These are phyloP conservation scores for Anthoscopus minutus DNA, from an alignment of 2,113 vertebrate species.

Conservation along the genomic window DNA sequence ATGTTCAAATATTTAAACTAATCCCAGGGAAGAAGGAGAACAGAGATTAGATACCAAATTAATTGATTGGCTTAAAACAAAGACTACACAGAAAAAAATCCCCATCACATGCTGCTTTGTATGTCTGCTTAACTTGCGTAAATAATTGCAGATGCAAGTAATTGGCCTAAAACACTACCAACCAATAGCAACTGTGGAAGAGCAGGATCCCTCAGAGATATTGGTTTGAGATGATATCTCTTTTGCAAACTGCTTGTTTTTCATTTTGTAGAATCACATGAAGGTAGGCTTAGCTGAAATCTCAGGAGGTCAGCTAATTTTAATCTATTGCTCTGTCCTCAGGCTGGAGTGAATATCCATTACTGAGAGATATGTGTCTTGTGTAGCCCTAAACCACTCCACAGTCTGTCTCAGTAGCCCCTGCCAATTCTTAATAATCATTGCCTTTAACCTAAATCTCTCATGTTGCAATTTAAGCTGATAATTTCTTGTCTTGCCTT, in stretches of 20 bases:
- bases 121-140: background rate
- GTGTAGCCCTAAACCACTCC: background rate
- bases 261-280: background rate
- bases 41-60: slow-evolving; percentile 30
- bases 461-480: slow-evolving; percentile 19
- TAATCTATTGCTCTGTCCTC: slow-evolving; percentile 17
- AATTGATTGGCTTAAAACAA: slow-evolving; percentile 37
- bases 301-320: slow-evolving; percentile 34
- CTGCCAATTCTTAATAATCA: slow-evolving; percentile 20
- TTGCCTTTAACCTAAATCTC: slow-evolving; percentile 27
- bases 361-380: background rate
- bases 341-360: slow-evolving; percentile 8
- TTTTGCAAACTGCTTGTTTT: background rate
- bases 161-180: background rate
- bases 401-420: background rate
- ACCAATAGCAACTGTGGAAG: background rate
- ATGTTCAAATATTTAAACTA: slow-evolving; percentile 54
- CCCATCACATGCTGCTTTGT: background rate
- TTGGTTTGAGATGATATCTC: background rate
- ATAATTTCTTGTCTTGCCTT: slow-evolving; percentile 47
- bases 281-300: background rate
- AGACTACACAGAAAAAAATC: slow-evolving; percentile 7
- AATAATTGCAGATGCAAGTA: slow-evolving; percentile 29
- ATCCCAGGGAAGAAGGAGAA: slow-evolving; percentile 6
- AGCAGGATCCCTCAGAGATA: background rate